Percentiles rank a stretch among this genome's conserved stretches.
These are phyloP conservation scores for Pleuronectes platessa DNA, from an alignment of 2,113 vertebrate species.

Conservation along the genomic window DNA sequence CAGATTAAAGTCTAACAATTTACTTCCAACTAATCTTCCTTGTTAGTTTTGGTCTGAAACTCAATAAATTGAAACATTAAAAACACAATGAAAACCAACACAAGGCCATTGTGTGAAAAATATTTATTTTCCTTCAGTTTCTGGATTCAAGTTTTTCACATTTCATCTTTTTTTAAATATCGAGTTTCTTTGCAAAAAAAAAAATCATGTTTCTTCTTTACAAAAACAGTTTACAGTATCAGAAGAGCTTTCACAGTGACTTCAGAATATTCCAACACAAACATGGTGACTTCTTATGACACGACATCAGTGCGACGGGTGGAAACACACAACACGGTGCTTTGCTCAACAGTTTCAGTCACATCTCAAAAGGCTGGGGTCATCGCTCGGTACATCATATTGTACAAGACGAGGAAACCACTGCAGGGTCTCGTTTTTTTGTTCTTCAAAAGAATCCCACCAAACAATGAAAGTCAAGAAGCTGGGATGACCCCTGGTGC, in stretches of 20 bases:
- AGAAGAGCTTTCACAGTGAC: conserved; percentile 22
- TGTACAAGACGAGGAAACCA: conserved; percentile 46
- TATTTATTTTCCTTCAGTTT: conserved; percentile 48
- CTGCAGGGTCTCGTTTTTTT: conserved; percentile 50
- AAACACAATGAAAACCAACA: conserved; percentile 16
- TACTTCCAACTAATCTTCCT: background rate
- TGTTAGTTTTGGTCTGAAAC: background rate
- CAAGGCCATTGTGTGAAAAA: conserved; percentile 12
- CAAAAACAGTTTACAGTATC: conserved; percentile 32
- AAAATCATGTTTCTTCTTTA: background rate
- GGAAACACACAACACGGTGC: conserved; percentile 9
- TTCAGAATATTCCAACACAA: conserved; percentile 43
- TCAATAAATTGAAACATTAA: background rate
- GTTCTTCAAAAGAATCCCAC: conserved; percentile 55
- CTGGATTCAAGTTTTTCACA: conserved; percentile 9
- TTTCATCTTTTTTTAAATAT: conserved; percentile 1
- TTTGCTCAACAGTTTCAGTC: conserved; percentile 41
- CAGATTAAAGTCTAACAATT: background rate
- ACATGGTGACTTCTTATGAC: conserved; percentile 17
- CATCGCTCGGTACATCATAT: conserved; percentile 24
- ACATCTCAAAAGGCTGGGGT: conserved; percentile 49
- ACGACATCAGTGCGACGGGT: conserved; percentile 26
- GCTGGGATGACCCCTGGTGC: conserved; percentile 62
- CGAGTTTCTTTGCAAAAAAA: background rate
- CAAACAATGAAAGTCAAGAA: conserved; percentile 58